These are phyloP conservation scores for Lasioglossum villosulum DNA, from an alignment of 2,888 invertebrate genomes.

Conservation along the genomic window DNA sequence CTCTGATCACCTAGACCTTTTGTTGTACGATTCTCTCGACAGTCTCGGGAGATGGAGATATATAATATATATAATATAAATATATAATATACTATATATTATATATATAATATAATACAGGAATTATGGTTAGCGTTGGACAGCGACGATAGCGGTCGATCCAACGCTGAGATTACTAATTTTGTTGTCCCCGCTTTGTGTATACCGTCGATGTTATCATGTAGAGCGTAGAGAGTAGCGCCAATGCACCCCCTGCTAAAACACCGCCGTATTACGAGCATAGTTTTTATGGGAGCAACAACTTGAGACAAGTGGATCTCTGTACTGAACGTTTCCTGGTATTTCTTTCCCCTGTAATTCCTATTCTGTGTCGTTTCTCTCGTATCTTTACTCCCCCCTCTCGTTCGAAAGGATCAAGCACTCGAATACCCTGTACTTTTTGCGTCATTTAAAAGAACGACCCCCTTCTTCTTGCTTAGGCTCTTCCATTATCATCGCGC, in stretches of 20 bases:
- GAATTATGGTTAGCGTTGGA: not conserved
- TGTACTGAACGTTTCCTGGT: conserved; percentile 35
- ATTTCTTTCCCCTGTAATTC: conserved; percentile 16
- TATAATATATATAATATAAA: not conserved
- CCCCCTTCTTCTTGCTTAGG: conserved; percentile 6
- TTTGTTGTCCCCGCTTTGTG: conserved; percentile 64
- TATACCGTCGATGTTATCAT: conserved; percentile 66
- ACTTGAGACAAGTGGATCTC: conserved; percentile 75
- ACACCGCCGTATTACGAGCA: conserved; percentile 71
- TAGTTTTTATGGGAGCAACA: conserved; percentile 86
- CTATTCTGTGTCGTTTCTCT: conserved; percentile 17
- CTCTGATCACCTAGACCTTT: conserved; percentile 18
- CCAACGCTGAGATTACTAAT: conserved; percentile 14
- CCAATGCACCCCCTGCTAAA: conserved; percentile 75
- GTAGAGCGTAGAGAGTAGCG: conserved; percentile 80
- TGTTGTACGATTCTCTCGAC: conserved; percentile 15
- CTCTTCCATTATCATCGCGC: conserved; percentile 10
- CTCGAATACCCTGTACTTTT: conserved; percentile 18
- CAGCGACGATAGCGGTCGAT: conserved; percentile 1
- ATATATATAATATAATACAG: not conserved
- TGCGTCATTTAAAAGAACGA: conserved; percentile 3
- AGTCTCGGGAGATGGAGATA: conserved; percentile 37
- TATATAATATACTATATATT: too few relatives aligned
- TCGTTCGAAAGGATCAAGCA: conserved; percentile 27
- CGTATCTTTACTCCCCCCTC: not conserved